phyloP scores from a whole-genome alignment of 2,113 vertebrate genomes.

The Bostrychus sinensis region DNA sequence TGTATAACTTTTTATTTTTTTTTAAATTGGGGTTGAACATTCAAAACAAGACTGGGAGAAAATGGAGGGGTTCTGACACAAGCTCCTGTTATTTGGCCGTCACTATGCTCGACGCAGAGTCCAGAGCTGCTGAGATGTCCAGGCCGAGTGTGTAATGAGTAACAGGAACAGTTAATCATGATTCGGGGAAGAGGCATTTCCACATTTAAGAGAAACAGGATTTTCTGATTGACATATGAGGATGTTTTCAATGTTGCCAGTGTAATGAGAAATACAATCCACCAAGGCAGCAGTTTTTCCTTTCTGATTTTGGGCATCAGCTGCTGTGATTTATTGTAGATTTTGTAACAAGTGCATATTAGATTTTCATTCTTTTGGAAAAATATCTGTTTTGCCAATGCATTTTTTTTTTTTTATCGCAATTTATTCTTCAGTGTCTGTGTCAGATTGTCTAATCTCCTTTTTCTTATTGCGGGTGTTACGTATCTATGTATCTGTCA shows the following conservation, averaged over 20 bases:
- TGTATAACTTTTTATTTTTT: no score
- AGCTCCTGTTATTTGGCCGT: neutral
- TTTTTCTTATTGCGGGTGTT: no score
- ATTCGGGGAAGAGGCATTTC: constrained; percentile 1
- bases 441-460: no score
- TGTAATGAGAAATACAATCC: neutral
- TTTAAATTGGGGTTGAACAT: no score
- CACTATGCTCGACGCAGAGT: neutral
- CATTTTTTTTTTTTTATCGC: no score
- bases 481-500: no score
- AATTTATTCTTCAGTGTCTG: no score
- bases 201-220: neutral
- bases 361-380: no score
- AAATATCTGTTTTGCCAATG: no score
- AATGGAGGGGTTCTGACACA: constrained; percentile 17
- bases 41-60: constrained; percentile 1
- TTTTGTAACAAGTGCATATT: no score
- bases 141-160: neutral
- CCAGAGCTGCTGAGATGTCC: neutral
- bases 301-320: neutral
- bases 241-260: neutral
- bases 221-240: neutral
- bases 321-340: neutral
- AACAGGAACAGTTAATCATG: neutral
- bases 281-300: no score